Evolutionary conservation across 2,113 vertebrate species (phyloP).

Genomic region (Malurus alboscapulatus): DNA sequence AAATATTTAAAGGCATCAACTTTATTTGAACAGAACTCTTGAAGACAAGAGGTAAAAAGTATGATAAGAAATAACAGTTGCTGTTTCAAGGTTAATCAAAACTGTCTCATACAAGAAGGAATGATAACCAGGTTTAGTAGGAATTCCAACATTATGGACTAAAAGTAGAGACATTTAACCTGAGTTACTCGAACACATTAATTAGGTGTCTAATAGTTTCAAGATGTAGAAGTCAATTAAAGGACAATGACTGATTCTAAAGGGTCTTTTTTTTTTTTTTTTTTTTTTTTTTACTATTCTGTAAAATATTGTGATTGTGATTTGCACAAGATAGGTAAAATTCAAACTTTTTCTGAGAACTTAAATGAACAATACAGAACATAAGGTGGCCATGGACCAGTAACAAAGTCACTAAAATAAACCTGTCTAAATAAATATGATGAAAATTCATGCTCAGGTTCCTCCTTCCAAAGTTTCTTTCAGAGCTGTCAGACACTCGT

Average conservation of each 20-base stretch:
- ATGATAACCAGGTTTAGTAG: background rate
- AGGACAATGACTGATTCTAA: background rate
- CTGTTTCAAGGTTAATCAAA: background rate
- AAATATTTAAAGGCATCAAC: background rate
- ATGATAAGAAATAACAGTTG: background rate
- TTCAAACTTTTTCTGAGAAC: background rate
- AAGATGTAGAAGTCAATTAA: background rate
- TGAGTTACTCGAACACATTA: background rate
- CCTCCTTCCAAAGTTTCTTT: background rate
- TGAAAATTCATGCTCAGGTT: background rate
- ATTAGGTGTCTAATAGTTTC: background rate
- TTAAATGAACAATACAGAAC: background rate
- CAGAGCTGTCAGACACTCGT: background rate
- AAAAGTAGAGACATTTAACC: background rate
- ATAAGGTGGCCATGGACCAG: accelerated
- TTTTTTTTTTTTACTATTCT: background rate
- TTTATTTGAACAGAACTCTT: background rate
- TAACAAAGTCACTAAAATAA: background rate
- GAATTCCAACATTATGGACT: background rate
- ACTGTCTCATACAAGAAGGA: background rate
- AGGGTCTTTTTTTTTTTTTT: background rate
- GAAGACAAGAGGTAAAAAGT: background rate
- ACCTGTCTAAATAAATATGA: background rate
- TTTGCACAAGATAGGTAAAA: background rate
- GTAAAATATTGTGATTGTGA: background rate